Evolutionary conservation across 1,140 invertebrate species (phyloP).

Genomic region (Aradophagus sp.): DNA sequence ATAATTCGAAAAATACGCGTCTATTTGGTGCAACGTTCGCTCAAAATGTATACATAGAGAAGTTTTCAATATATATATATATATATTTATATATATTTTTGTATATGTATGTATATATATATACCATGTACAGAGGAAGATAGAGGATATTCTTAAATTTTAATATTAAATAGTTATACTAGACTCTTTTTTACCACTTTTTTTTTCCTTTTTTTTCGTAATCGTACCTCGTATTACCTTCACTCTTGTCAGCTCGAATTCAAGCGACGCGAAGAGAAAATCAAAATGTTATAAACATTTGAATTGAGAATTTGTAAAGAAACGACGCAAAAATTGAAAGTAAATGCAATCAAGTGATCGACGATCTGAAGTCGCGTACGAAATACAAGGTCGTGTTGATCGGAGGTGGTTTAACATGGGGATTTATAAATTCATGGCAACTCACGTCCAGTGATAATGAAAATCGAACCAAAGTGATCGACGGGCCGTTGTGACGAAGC

Average conservation of each 20-base stretch:
- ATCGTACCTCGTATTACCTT: slow-evolving; percentile 44
- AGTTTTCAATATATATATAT: slow-evolving; percentile 30
- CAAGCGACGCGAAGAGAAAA: no score
- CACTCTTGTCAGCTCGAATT: slow-evolving; percentile 16
- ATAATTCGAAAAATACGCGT: slow-evolving; percentile 70
- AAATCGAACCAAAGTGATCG: slow-evolving; percentile 1
- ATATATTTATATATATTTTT: slow-evolving; percentile 26
- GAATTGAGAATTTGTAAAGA: no score
- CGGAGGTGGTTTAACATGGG: no score
- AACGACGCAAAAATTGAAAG: no score
- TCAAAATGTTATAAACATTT: no score
- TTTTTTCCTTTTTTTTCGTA: slow-evolving; percentile 34
- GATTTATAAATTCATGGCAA: no score
- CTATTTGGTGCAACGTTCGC: slow-evolving; percentile 62
- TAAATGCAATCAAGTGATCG: no score
- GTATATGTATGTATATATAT: no score
- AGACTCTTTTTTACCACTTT: no score
- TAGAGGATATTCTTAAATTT: slow-evolving; percentile 58
- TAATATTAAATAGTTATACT: slow-evolving; percentile 55
- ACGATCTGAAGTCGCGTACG: no score
- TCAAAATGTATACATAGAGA: slow-evolving; percentile 66
- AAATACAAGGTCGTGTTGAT: no score
- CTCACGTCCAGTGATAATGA: no score
- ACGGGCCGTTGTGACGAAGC: slow-evolving; percentile 1
- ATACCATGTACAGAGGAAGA: slow-evolving; percentile 69